Percentiles rank a stretch among this genome's conserved stretches.
phyloP scores from a whole-genome alignment of 2,888 invertebrate genomes.

The Ophraella communa region DNA sequence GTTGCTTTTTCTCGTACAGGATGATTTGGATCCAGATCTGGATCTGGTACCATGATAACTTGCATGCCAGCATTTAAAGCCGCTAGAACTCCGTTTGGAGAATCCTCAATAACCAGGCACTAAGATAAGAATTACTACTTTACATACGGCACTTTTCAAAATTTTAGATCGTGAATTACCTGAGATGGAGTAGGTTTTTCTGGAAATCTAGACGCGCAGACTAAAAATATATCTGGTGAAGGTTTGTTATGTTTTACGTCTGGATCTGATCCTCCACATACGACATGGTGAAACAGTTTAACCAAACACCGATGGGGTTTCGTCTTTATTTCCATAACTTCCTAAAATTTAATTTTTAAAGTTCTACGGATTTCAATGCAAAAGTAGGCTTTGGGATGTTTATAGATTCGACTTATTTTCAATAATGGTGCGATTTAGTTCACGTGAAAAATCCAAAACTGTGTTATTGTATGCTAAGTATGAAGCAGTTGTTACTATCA shows the following conservation, averaged over 20 bases:
- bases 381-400: too few relatives aligned
- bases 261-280: constrained; percentile 69
- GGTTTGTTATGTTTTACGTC: constrained; percentile 76
- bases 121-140: too few relatives aligned
- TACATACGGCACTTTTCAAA: too few relatives aligned
- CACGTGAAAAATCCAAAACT: too few relatives aligned
- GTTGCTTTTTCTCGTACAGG: constrained; percentile 65
- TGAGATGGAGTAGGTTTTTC: constrained; percentile 60
- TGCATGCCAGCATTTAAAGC: constrained; percentile 85
- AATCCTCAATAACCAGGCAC: constrained; percentile 90
- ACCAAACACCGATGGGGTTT: constrained; percentile 61
- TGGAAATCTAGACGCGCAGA: constrained; percentile 67
- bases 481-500: too few relatives aligned
- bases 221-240: constrained; percentile 71
- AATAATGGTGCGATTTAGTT: too few relatives aligned
- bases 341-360: constrained; percentile 30
- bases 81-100: constrained; percentile 85
- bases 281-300: constrained; percentile 64
- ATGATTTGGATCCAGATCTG: constrained; percentile 59
- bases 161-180: too few relatives aligned
- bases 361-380: too few relatives aligned
- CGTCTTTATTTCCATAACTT: constrained; percentile 65
- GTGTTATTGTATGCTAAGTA: too few relatives aligned
- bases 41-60: constrained; percentile 81
- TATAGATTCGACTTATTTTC: too few relatives aligned